These are phyloP conservation scores for Percopsis omiscomaycus DNA, from an alignment of 2,797 vertebrate genomes.

Conservation along the genomic window DNA sequence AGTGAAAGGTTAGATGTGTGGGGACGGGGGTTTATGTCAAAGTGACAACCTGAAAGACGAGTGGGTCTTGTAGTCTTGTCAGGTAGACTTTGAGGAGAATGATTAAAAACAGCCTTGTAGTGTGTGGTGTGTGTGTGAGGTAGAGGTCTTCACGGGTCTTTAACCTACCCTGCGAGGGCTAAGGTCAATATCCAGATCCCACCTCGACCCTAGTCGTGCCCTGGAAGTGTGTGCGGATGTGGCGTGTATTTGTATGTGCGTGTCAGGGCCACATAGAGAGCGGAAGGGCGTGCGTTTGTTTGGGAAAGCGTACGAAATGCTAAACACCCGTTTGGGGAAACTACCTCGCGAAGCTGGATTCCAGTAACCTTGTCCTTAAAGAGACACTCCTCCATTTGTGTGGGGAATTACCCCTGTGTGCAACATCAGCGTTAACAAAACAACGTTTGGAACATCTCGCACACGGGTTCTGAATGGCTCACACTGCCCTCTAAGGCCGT, in stretches of 20 bases:
- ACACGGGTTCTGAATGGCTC: no score
- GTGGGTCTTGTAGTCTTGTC: conserved; percentile 22
- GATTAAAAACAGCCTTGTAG: conserved; percentile 27
- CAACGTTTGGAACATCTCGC: no score
- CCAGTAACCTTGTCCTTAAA: conserved; percentile 28
- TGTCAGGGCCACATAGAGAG: conserved; percentile 7
- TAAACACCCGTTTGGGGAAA: conserved; percentile 55
- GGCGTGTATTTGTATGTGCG: neutral
- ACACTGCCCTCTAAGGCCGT: no score
- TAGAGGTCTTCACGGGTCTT: conserved; percentile 5
- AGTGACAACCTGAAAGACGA: conserved; percentile 30
- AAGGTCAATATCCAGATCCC: conserved; percentile 19
- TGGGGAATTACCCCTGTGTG: no score
- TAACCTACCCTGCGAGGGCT: conserved; percentile 7
- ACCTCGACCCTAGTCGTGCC: neutral
- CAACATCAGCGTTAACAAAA: no score
- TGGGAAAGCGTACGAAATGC: conserved; percentile 42
- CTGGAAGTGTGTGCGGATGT: neutral
- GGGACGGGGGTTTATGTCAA: conserved; percentile 27
- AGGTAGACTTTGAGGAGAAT: conserved; percentile 36
- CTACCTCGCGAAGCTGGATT: conserved; percentile 37
- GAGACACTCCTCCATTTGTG: no score
- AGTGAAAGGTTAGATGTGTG: conserved; percentile 31
- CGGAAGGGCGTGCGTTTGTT: conserved; percentile 26
- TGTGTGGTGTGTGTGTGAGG: conserved; percentile 24